Evolutionary conservation across 2,888 invertebrate genomes (phyloP).

Genomic region (Pomacea canaliculata): DNA sequence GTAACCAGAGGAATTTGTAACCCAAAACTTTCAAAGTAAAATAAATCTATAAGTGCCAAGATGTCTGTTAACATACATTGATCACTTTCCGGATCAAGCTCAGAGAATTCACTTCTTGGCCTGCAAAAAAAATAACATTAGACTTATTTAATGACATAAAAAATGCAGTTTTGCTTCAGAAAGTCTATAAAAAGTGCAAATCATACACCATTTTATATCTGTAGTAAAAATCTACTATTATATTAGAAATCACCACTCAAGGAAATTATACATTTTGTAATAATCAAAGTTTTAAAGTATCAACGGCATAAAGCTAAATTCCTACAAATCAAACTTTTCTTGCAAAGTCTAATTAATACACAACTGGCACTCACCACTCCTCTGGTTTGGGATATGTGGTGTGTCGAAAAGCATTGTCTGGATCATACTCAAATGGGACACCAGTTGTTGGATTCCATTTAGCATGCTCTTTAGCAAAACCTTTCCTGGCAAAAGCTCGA

Average conservation of each 20-base stretch:
- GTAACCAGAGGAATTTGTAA: no score
- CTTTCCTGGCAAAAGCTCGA: conserved; percentile 95
- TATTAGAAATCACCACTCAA: no score
- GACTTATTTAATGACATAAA: background rate
- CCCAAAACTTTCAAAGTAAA: no score
- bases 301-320: no score
- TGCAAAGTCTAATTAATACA: no score
- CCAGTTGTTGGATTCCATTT: conserved; percentile 99
- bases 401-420: conserved; percentile 96
- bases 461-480: conserved; percentile 98
- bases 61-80: conserved; percentile 57
- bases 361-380: conserved; percentile 79
- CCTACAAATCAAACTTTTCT: no score
- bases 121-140: conserved; percentile 51
- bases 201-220: no score
- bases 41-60: no score
- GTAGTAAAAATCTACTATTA: no score
- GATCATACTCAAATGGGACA: conserved; percentile 99
- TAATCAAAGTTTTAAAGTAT: no score
- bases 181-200: no score
- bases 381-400: conserved; percentile 96
- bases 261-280: no score
- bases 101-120: conserved; percentile 97
- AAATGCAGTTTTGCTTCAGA: background rate
- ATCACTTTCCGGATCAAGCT: conserved; percentile 80